A percentile compares a stretch with the other conserved stretches of the same genome.
phyloP scores from a whole-genome alignment of 2,888 invertebrate species.

The Himalopsyche anomala region DNA sequence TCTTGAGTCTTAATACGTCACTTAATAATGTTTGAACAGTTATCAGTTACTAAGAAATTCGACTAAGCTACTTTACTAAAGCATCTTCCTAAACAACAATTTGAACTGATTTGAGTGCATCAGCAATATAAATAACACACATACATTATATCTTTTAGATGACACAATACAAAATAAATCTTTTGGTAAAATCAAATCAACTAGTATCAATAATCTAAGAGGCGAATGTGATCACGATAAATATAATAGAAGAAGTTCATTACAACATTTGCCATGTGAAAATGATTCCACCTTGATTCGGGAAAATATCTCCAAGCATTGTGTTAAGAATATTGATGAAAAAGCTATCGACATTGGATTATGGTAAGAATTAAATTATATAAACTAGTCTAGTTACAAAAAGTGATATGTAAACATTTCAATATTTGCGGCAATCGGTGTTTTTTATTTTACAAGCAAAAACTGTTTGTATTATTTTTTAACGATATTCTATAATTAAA shows the following conservation, averaged over 20 bases:
- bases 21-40: no score
- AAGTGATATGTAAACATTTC: no score
- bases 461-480: no score
- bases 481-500: no score
- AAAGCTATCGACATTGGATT: background rate
- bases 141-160: background rate
- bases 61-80: no score
- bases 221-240: background rate
- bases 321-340: background rate
- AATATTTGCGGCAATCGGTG: no score
- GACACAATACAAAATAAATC: background rate
- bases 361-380: background rate
- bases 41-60: no score
- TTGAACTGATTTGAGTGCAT: no score
- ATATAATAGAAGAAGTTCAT: constrained; percentile 1
- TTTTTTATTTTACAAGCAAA: no score
- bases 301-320: background rate
- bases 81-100: no score
- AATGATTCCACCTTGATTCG: background rate
- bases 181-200: background rate
- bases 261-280: background rate
- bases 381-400: no score
- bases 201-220: background rate
- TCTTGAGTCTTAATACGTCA: no score
- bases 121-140: background rate